Evolutionary conservation across 2,797 vertebrate genomes (phyloP).

Genomic region (Microctenopoma lineatum): DNA sequence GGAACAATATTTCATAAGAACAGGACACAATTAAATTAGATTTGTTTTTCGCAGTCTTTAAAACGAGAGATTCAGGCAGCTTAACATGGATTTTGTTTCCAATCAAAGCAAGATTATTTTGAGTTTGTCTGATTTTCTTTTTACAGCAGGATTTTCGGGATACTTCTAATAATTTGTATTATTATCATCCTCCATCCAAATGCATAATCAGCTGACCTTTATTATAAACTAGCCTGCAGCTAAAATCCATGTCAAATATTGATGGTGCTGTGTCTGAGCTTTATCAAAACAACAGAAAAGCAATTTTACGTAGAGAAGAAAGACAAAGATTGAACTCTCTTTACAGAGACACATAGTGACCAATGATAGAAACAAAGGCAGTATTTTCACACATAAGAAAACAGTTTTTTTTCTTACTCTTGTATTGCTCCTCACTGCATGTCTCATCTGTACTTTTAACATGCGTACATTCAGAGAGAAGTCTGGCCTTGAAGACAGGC

Average conservation of each 20-base stretch:
- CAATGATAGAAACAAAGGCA: neutral
- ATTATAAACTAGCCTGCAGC: slow-evolving; percentile 27
- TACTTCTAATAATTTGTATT: slow-evolving; percentile 33
- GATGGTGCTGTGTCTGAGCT: slow-evolving; percentile 10
- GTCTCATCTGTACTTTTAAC: neutral
- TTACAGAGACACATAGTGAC: neutral
- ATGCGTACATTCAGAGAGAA: slow-evolving; percentile 2
- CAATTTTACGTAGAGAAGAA: slow-evolving; percentile 15
- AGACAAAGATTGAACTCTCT: slow-evolving; percentile 1
- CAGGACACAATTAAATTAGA: neutral
- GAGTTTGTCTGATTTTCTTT: slow-evolving; percentile 18
- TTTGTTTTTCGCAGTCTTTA: neutral
- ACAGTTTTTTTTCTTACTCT: neutral
- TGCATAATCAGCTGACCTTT: slow-evolving; percentile 54
- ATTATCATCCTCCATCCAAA: slow-evolving; percentile 33
- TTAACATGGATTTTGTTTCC: slow-evolving; percentile 7
- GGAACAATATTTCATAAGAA: neutral
- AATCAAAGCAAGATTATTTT: slow-evolving; percentile 33
- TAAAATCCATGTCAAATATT: slow-evolving; percentile 30
- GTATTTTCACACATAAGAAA: neutral
- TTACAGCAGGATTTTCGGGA: slow-evolving; percentile 14
- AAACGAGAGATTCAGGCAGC: neutral
- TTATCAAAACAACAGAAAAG: slow-evolving; percentile 33
- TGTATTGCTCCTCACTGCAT: neutral
- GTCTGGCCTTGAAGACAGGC: slow-evolving; percentile 5